These are phyloP conservation scores for Pyrgus malvae DNA, from an alignment of 2,888 invertebrate species.

Conservation along the genomic window DNA sequence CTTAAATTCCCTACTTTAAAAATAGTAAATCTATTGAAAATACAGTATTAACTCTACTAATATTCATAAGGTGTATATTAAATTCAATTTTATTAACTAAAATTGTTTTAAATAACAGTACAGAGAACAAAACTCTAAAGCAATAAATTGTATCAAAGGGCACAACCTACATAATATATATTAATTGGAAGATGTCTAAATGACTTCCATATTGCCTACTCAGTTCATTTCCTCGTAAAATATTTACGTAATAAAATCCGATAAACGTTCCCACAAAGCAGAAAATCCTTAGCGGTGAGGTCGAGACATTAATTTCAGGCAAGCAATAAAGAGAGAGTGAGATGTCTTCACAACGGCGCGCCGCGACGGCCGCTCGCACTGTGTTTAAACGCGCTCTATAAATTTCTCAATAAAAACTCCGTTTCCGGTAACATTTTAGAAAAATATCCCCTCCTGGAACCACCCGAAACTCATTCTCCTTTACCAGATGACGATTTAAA, in stretches of 20 bases:
- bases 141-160: too few relatives aligned
- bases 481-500: slow-evolving; percentile 34
- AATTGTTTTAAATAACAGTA: too few relatives aligned
- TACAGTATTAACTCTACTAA: too few relatives aligned
- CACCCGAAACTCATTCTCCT: slow-evolving; percentile 47
- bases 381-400: slow-evolving; percentile 70
- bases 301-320: slow-evolving; percentile 78
- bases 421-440: slow-evolving; percentile 40
- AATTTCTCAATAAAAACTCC: slow-evolving; percentile 72
- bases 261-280: slow-evolving; percentile 72
- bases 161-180: not conserved
- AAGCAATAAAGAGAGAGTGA: slow-evolving; percentile 77
- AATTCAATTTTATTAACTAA: too few relatives aligned
- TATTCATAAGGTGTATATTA: too few relatives aligned
- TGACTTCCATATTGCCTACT: slow-evolving; percentile 26
- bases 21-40: too few relatives aligned
- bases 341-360: slow-evolving; percentile 61
- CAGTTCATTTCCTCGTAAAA: slow-evolving; percentile 57
- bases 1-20: too few relatives aligned
- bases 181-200: slow-evolving; percentile 4
- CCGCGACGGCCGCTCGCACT: slow-evolving; percentile 41
- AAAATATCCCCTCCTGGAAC: slow-evolving; percentile 58
- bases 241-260: slow-evolving; percentile 69
- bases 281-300: slow-evolving; percentile 65
- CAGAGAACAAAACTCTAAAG: too few relatives aligned